Base-by-base conservation (phyloP, 2,113 vertebrate species). In the Thermophis baileyi region DNA sequence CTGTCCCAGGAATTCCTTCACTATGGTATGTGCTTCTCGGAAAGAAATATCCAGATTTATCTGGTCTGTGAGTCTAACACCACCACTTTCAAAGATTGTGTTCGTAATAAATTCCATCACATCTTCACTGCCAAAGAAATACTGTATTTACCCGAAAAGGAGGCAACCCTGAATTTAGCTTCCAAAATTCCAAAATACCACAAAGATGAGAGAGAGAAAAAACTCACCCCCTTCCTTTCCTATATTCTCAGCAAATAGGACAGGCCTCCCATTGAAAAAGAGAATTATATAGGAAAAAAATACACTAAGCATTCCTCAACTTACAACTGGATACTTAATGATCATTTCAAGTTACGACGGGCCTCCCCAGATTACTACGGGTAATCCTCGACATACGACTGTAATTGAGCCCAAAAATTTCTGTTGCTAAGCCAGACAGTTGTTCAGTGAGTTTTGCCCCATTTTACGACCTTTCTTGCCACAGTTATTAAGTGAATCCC, bases 1-100 rank as follows among this genome's bases (percentile, higher is more conserved):
- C 97, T 99, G 57, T 99, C 99, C 94, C 98, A 96, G 94, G 99
- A 99, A 96, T 98, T 99, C 89, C 98, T 99, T 81, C 98, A 94
- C 96, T 97, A 98, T 0, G 98, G 99, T 99, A 98, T 25, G 95
- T 93, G 10, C 51, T 57, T 54, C 49, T n/a, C 16, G 9, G 44
- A 69, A 60, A 50, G 27, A 50, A 92, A n/a, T 47, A 7, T 46
- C 44, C 88, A 49, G 25, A 49, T 93, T 88, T 46, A 27, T 93
- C 46, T 89, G 30, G 54, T 40, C 55, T 50, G 46, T 87, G 54
- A 63, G 46, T 1, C n/a, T 18, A 8, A 81, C 14, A 7, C 69
- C 14, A 3, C 6, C n/a, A 2, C 69, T 40, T 74, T 20, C 69
- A 40, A 20, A 40, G 30, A 3, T 18, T 40, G n/a, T 81, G n/a